These are phyloP conservation scores for Trachelus troglodyta DNA, from an alignment of 2,888 invertebrate species.

Conservation along the genomic window DNA sequence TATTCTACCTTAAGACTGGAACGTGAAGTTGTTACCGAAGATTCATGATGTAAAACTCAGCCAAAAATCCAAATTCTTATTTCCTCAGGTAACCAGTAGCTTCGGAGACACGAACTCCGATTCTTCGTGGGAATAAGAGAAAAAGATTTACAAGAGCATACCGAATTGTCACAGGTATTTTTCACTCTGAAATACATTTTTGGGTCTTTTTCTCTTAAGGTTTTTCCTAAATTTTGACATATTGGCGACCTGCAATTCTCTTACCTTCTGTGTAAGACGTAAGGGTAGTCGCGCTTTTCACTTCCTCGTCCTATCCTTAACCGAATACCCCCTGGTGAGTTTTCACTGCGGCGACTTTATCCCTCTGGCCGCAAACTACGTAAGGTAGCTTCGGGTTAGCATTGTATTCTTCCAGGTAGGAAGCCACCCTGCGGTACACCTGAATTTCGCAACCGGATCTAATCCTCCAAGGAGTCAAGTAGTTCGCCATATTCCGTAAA, in stretches of 20 bases:
- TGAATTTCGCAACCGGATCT: constrained; percentile 54
- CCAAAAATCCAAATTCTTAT: neutral
- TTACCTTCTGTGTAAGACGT: neutral
- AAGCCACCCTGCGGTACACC: constrained; percentile 40
- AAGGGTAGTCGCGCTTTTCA: constrained; percentile 26
- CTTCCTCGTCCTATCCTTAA: constrained; percentile 34
- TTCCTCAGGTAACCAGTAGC: neutral
- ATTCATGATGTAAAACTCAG: neutral
- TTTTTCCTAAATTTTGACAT: constrained; percentile 28
- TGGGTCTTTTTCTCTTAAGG: neutral
- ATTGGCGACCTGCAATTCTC: constrained; percentile 23
- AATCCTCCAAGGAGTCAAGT: constrained; percentile 29
- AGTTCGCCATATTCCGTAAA: neutral
- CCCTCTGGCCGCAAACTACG: constrained; percentile 46
- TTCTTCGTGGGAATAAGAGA: neutral
- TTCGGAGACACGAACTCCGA: neutral
- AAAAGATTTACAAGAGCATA: neutral
- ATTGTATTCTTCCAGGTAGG: constrained; percentile 5
- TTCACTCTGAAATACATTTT: neutral
- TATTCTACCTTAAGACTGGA: neutral
- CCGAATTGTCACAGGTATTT: neutral
- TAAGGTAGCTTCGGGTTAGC: constrained; percentile 18
- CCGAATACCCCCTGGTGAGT: constrained; percentile 28
- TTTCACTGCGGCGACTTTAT: constrained; percentile 27
- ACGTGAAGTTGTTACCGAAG: neutral